Base-by-base conservation (phyloP, 2,888 invertebrate species). In the Baronia brevicornis region DNA sequence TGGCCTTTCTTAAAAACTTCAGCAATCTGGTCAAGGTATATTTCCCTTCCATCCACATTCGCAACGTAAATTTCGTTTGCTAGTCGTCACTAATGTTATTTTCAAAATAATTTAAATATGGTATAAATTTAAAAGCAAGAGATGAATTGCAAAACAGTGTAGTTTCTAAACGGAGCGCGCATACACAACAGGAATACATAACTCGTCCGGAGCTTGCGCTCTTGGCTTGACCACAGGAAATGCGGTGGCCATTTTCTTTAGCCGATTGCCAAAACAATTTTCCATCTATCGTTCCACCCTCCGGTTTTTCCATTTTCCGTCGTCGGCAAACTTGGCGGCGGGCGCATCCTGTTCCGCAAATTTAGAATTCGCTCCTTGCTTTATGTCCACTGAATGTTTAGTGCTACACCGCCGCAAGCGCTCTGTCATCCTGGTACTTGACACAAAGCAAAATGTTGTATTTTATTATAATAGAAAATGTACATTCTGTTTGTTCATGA, bases 221-320 rank as follows among this genome's bases (percentile, higher is more conserved):
- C 77, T 75, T 77, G 75, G 74, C 74, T 41, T 74, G 77, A 75
- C 79, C 82, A 65, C 78, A 75, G 82, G 79, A 84, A 82, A 80
- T 82, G 79, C 66, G 70, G 70, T 64, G 60, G 67, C 66, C 63
- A 60, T 67, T 70, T 74, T 67, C 69, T 67, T 67, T 61, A 66
- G 61, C 54, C 66, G 66, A 66, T 68, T 71, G 69, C 71, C 71
- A 69, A 69, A 71, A 71, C 71, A 70, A 69, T 71, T 78, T 75
- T 72, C 69, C 68, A 68, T 71, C 69, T 70, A 68, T 69, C 66
- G 54, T 54, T 54, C 51, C 53, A 47, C 59, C 56, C 60, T 58
- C 61, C 60, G 66, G 63, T 66, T 70, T 70, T 70, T 64, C 73
- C 64, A 67, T 72, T 77, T 70, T 70, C 67, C 66, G 66, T 63